Evolutionary conservation across 2,888 invertebrate genomes (phyloP).

Genomic region (Phyto melanocephala): DNA sequence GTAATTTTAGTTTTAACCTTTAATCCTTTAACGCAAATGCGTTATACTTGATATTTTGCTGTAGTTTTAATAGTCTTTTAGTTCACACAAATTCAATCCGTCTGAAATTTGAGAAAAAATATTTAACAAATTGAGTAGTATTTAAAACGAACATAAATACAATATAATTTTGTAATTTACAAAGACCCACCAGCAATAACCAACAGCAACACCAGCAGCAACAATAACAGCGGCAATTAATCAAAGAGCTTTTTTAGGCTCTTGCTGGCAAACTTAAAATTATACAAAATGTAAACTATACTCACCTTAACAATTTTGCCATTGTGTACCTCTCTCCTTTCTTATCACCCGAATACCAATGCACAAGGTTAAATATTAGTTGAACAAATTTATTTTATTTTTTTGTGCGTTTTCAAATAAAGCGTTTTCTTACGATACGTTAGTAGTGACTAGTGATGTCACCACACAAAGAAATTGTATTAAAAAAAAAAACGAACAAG

Average conservation of each 20-base stretch:
- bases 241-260: constrained; percentile 43
- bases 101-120: not conserved
- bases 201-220: constrained; percentile 1
- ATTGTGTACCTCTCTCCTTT: not conserved
- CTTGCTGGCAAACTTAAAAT: constrained; percentile 13
- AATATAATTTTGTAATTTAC: constrained; percentile 3
- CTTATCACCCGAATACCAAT: no score
- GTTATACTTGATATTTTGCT: not conserved
- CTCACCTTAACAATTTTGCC: constrained; percentile 4
- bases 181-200: not conserved
- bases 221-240: constrained; percentile 49
- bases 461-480: not conserved
- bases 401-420: not conserved
- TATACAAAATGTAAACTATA: constrained; percentile 28
- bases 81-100: constrained; percentile 23
- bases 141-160: constrained; percentile 2
- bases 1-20: constrained; percentile 2
- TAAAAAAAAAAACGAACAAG: constrained; percentile 16
- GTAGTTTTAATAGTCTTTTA: not conserved
- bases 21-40: constrained; percentile 2
- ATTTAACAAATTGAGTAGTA: not conserved
- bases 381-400: not conserved
- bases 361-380: not conserved
- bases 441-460: constrained; percentile 36
- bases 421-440: constrained; percentile 3